Evolutionary conservation across 2,113 vertebrate genomes (phyloP), one percentile per base, ranked within the genome.

Genomic region (Sander lucioperca): DNA sequence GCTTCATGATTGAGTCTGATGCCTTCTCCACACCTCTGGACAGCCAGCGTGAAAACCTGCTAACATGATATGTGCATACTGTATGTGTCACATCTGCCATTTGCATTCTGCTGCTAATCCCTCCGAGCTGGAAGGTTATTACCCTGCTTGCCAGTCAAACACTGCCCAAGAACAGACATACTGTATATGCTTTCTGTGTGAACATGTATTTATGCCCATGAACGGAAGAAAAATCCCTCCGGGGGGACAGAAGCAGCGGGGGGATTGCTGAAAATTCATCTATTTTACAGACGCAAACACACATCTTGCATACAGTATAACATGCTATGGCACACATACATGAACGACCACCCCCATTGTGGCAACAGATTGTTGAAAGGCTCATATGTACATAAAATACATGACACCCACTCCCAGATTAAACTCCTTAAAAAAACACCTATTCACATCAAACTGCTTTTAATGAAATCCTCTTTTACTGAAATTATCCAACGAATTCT

Each of bases 91-190:
- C 23, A 88, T 74, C 85, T 85, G 57, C 14, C 67, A 88, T 92
- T 91, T 82, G 47, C 79, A 91, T 90, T 88, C 85, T 83, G 74
- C 74, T 13, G 59, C 66, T 91, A 87, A 92, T 88, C 87, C 85
- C 47, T 59, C 69, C 70, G 1, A 63, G 73, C 53, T 2, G 43
- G 75, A 76, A 81, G 82, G 80, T 89, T 87, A 83, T 92, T 88
- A 86, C 81, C 59, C 39, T 2, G 77, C 79, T 61, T 89, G 91
- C 66, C 86, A 89, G 79, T 91, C 86, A 92, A 86, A 87, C 14
- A 43, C 63, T 66, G 68, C 45, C 25, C 74, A 57, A 74, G 48
- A 89, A 79, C 56, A 81, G 50, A 64, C 50, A 82, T 63, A 30
- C 30, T 4, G 30, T 30, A 85, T 74, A 61, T n/a, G 50, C 48